Base-by-base conservation (phyloP, 2,113 vertebrate species). In the Corynorhinus townsendii region DNA sequence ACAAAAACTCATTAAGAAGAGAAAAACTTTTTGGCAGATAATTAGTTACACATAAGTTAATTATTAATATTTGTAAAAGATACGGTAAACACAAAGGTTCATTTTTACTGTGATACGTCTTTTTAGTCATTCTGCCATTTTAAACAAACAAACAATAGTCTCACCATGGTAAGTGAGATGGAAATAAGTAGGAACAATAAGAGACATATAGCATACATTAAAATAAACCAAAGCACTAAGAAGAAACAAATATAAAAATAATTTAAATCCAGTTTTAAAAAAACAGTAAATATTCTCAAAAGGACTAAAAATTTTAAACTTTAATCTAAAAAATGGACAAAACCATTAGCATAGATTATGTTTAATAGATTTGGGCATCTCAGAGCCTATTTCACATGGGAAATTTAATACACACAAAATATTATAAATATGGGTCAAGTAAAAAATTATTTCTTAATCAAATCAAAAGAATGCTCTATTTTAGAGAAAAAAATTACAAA, bases 51-150 rank as follows among this genome's bases (percentile, higher is more conserved):
- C 30, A 38, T 77, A 93, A 89, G 19, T 30, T 94, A 71, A 75
- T 28, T 62, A 26, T 52, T 90, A 88, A 72, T 75, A 64, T 35
- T 89, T 86, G 62, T 80, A 24, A 83, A 95, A 87, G 30, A 52
- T 20, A 82, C 80, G 3, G 30, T 76, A 85, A 93, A 79, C 20
- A 52, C 17, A 82, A 69, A 68, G 3, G 47, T 56, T 95, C 85
- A 87, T 35, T 79, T 84, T 59, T 64, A 54, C 24, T 68, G 3
- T 35, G 38, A 4, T 47, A 81, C 77, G 12, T 76, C 38, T 68
- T 84, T 87, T 90, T 33, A 90, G 92, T 86, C 33, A 80, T 22
- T 83, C 77, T 92, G 30, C 7, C 20, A 82, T 89, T 93, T n/a
- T 59, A 22, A 54, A 30, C 26, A 30, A 19, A 76, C 15, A 90